A percentile compares a stretch with the other conserved stretches of the same genome.
Evolutionary conservation across 2,888 invertebrate species (phyloP).

Genomic region (Parthenolecanium corni): DNA sequence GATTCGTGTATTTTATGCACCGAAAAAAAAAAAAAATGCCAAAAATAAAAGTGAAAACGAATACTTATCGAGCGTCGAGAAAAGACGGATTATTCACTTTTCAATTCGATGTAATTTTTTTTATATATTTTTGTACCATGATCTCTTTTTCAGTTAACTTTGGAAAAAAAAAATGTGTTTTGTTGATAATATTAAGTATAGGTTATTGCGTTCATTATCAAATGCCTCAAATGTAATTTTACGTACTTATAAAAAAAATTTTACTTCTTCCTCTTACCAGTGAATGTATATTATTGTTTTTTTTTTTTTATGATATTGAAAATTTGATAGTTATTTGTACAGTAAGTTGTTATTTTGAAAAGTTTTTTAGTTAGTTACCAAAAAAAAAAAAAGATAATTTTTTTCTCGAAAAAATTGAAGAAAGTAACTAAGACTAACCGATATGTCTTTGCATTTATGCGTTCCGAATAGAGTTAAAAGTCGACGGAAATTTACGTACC

Average conservation of each 20-base stretch:
- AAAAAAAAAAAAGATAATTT: conserved; percentile 5
- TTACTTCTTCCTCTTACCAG: conserved; percentile 12
- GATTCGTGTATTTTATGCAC: background rate
- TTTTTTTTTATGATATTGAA: no score
- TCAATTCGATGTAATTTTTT: background rate
- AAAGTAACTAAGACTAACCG: no score
- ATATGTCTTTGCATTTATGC: conserved; percentile 8
- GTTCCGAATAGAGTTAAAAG: no score
- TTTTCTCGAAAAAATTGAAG: conserved; percentile 1
- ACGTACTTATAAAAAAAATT: background rate
- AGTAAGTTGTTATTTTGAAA: conserved; percentile 24
- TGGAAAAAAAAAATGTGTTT: no score
- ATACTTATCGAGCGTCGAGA: background rate
- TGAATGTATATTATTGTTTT: conserved; percentile 7
- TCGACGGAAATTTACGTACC: no score
- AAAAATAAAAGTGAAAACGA: background rate
- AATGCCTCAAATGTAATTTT: background rate
- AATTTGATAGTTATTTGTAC: conserved; percentile 17
- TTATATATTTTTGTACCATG: conserved; percentile 7
- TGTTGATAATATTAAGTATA: conserved; percentile 22
- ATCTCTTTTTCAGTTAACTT: conserved; percentile 25
- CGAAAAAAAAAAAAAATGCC: background rate
- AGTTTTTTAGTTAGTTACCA: conserved; percentile 27
- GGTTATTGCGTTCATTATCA: background rate
- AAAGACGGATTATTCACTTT: background rate